These are phyloP conservation scores for Bos indicus DNA, from an alignment of 2,113 vertebrate genomes.

Conservation along the genomic window DNA sequence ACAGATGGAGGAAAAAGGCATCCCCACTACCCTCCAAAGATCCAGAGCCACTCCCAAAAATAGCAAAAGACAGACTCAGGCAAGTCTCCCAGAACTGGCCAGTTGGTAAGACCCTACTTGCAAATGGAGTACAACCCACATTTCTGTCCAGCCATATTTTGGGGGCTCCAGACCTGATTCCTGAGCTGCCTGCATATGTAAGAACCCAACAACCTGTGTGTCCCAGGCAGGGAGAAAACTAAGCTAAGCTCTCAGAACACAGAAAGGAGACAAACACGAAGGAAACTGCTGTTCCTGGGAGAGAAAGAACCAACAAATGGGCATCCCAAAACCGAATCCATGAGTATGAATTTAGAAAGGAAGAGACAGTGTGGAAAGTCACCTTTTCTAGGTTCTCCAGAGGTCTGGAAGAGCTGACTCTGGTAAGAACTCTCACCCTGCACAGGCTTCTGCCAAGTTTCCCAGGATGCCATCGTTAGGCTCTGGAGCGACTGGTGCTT, in stretches of 20 bases:
- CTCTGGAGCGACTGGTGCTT: neutral
- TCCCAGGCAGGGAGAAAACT: neutral
- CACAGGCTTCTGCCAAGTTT: neutral
- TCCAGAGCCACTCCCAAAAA: neutral
- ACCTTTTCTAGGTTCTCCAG: neutral
- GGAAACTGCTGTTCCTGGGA: neutral
- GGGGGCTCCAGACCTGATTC: no score
- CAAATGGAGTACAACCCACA: neutral
- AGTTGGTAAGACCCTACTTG: neutral
- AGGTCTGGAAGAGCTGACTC: neutral
- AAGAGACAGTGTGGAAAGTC: neutral
- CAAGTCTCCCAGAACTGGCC: neutral
- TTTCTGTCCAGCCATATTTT: neutral
- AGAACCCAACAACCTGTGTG: neutral
- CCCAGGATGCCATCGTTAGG: neutral
- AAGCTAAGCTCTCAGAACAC: neutral
- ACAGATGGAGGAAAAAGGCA: neutral
- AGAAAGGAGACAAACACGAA: neutral
- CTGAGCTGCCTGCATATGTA: neutral
- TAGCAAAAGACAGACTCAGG: neutral
- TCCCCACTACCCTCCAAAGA: neutral
- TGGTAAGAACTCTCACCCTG: neutral
- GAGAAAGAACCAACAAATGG: neutral
- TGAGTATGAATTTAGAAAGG: neutral
- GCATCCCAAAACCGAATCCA: neutral